Evolutionary conservation across 2,888 invertebrate species (phyloP), one percentile per base, ranked within the genome.

Genomic region (Sylvicola cinctus): DNA sequence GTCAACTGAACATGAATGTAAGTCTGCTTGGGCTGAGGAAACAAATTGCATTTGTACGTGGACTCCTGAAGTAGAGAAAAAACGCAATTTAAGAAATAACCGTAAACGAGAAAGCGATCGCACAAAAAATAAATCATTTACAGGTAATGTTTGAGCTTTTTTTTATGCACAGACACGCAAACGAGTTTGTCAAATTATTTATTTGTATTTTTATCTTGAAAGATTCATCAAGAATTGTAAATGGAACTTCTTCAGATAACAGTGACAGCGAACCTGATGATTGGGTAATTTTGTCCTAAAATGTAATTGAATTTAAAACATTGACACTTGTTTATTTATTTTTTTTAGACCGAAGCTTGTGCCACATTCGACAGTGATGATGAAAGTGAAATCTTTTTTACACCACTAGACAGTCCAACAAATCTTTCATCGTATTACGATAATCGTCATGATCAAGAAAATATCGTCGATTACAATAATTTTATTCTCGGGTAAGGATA

Each of bases 401-500:
- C 81, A 1, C 79, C 81, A 3, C 70, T 55, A 44, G 65, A 58
- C 47, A 62, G 47, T 50, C 61, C 48, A 40, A 45, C 50, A 7
- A 46, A 44, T 28, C 38, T 47, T n/a, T n/a, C n/a, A n/a, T n/a
- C n/a, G 7, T 43, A 40, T 14, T 32, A 34, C 40, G 32, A 28
- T 4, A 7, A 40, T 40, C 34, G 50, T 3, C 54, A 59, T 28
- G 57, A 62, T 16, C 62, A 62, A 31, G 58, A 62, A n/a, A n/a
- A n/a, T n/a, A n/a, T n/a, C n/a, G n/a, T n/a, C n/a, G 45, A 52
- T 23, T 65, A 61, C 20, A 67, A 65, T 12, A 47, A 52, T 1
- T 64, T 39, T 74, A 70, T 52, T 65, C 77, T 48, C 68, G 79
- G 79, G 79, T 80, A 51, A 54, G n/a, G n/a, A n/a, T n/a, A n/a